A percentile compares a stretch with the other conserved stretches of the same genome.
These are phyloP conservation scores for Acanthosepion lycidas DNA, from an alignment of 2,888 invertebrate genomes.

Conservation along the genomic window DNA sequence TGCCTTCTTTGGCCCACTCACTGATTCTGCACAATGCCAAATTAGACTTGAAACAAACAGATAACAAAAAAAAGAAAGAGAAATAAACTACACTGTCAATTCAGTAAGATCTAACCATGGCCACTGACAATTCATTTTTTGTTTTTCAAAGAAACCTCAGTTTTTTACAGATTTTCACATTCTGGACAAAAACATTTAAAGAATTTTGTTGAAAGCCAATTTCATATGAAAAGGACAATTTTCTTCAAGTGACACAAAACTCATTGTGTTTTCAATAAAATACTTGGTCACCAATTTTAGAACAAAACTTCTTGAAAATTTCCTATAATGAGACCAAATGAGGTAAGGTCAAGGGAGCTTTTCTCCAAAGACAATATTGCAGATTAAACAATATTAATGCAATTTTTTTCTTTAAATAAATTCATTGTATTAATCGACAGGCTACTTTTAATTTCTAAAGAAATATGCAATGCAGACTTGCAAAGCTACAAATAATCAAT, in stretches of 20 bases:
- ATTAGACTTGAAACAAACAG: not conserved
- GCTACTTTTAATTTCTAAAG: not conserved
- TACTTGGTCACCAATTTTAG: not conserved
- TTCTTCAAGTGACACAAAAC: not conserved
- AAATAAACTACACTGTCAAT: not conserved
- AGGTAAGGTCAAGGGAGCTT: not conserved
- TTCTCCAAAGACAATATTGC: not conserved
- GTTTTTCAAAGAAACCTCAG: not conserved
- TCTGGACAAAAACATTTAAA: conserved; percentile 13
- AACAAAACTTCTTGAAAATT: not conserved
- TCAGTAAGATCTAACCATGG: not conserved
- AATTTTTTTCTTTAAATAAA: not conserved
- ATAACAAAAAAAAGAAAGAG: not conserved
- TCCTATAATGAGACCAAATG: not conserved
- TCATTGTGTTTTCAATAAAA: not conserved
- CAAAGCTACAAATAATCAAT: not conserved
- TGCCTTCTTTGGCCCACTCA: not conserved
- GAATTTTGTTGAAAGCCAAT: not conserved
- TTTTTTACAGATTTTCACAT: not conserved
- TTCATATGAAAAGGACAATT: not conserved
- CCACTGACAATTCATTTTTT: not conserved
- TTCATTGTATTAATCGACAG: not conserved
- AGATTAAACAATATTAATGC: not conserved
- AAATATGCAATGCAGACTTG: not conserved
- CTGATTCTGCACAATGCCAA: not conserved